Evolutionary conservation across 2,888 invertebrate species (phyloP), one percentile per base, ranked within the genome.

Genomic region (Neoaliturus tenellus): DNA sequence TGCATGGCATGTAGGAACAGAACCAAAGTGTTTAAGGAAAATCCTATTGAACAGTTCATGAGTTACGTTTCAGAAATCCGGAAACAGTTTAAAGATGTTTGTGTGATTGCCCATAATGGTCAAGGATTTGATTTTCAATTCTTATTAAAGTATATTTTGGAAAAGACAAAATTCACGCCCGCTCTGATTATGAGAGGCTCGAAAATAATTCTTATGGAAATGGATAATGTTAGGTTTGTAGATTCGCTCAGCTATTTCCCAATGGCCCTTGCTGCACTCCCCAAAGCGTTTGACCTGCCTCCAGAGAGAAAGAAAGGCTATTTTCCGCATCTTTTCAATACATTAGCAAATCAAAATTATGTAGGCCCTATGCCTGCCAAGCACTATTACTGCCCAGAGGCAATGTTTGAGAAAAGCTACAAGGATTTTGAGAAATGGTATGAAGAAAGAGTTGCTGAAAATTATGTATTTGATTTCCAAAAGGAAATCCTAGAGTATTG

Each of bases 261-360:
- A 5, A 88, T 88, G 88, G 81, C 86, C 28, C 81, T 88, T 10
- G 39, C 85, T 0, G 83, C 81, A 28, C 41, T 89, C 12, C 87
- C 88, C 2, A 88, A 88, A 86, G 86, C 88, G 1, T 88, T 89
- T 80, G 88, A 85, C 31, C 83, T 89, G 6, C 84, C 69, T 6
- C 84, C 75, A 0, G 69, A 73, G 10, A 39, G 81, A 1, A 86
- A 85, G 44, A 88, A 89, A 83, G 87, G 88, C 0, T 86, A 86
- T 62, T 88, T 88, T 84, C 88, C 88, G 0, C 87, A 85, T 80
- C 78, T 87, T 8, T 88, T 88, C 75, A 88, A 88, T 51, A 87
- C 8, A 10, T 83, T 83, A 0, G 87, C 83, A 71, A 88, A 88
- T 84, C 67, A 73, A 39, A 84, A 87, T 80, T 88, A 89, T 81